Evolutionary conservation across 2,888 invertebrate genomes (phyloP), one percentile per base, ranked within the genome.

Genomic region (Heliothis peltigera): DNA sequence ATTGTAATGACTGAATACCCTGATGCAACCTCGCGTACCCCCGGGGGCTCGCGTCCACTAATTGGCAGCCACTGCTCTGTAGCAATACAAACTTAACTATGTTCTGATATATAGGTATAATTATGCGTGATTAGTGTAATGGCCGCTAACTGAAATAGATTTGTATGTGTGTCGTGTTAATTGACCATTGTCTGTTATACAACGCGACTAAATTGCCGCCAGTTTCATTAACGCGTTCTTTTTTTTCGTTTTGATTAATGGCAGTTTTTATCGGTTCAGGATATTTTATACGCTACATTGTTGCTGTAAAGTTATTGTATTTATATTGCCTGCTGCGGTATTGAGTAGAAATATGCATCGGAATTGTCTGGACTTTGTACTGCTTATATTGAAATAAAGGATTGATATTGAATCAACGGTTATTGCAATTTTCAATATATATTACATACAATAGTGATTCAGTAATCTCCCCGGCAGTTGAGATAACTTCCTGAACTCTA

Each of bases 161-260:
- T 64, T 32, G 53, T 76, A 15, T 4, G 55, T 22, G 25, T 43
- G 51, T 35, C 44, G 22, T 15, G 32, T 12, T 76, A 71, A 76
- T 61, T 55, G 65, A 8, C 32, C 25, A 66, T 53, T 72, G 73
- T 72, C 22, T 44, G 52, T 51, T 57, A 49, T 19, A 17, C 71
- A 56, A 62, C 39, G 12, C 12, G 12, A 7, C 17, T 64, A 12
- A 39, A 53, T 59, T n/a, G 58, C 47, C 21, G 39, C 22, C 66
- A 49, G 56, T 39, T 58, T 48, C 17, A 75, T 64, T 22, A 55
- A 58, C 54, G 28, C 18, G 47, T 8, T 68, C 32, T 17, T n/a
- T 32, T 19, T 35, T 12, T 22, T 32, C 3, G 12, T 18, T 15
- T 44, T 32, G 15, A n/a, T 42, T 52, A n/a, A n/a, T 12, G 43